A percentile compares a stretch with the other conserved stretches of the same genome.
These are phyloP conservation scores for Corythornis madagascariensis DNA, from an alignment of 2,113 vertebrate genomes.

Conservation along the genomic window DNA sequence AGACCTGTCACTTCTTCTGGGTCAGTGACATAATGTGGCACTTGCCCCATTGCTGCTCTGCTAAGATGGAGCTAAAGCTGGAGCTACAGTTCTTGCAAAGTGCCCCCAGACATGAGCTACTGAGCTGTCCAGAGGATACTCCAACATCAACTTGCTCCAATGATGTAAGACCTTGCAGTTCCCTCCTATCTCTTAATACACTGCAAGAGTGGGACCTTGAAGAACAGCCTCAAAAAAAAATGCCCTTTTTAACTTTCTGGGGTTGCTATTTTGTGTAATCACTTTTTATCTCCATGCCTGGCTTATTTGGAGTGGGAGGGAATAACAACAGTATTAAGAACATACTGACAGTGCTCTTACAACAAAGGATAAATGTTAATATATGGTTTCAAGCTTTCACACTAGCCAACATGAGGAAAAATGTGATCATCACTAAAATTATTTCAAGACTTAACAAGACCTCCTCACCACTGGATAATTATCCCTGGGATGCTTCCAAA, in stretches of 20 bases:
- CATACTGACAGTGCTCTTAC: neutral
- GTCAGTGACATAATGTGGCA: neutral
- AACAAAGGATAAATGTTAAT: neutral
- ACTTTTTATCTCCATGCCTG: accelerated
- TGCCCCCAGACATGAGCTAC: neutral
- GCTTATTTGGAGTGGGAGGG: neutral
- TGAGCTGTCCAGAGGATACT: neutral
- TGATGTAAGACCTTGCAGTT: neutral
- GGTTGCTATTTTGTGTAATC: neutral
- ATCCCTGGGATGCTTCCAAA: slow-evolving; percentile 19
- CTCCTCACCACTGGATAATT: slow-evolving; percentile 22
- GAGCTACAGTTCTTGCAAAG: neutral
- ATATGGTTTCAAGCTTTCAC: neutral
- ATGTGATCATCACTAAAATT: neutral
- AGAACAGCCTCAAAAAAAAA: neutral
- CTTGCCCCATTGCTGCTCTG: neutral
- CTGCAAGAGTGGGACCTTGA: neutral
- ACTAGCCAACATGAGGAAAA: neutral
- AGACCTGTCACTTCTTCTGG: neutral
- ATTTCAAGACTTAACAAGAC: slow-evolving; percentile 11
- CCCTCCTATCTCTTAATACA: neutral
- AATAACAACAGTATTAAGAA: neutral
- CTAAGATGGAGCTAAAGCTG: neutral
- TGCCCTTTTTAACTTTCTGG: neutral
- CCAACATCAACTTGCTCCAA: neutral